These are phyloP conservation scores for Erynnis tages DNA, from an alignment of 2,888 invertebrate species.

Conservation along the genomic window DNA sequence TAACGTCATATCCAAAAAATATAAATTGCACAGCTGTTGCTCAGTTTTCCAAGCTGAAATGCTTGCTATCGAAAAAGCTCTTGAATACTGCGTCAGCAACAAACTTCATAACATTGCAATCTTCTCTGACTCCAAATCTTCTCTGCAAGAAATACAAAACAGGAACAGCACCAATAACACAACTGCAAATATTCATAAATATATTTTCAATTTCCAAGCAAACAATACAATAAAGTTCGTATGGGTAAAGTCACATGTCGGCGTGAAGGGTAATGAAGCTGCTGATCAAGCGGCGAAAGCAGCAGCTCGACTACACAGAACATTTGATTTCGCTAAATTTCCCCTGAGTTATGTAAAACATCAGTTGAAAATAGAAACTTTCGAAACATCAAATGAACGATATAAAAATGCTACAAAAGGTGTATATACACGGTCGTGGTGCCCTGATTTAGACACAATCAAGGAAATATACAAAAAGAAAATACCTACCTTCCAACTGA, in stretches of 20 bases:
- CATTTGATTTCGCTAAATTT: neutral
- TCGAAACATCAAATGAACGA: neutral
- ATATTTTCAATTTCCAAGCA: neutral
- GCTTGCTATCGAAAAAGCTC: neutral
- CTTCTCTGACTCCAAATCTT: neutral
- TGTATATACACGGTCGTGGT: neutral
- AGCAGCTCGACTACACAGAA: conserved; percentile 12
- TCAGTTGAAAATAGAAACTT: neutral
- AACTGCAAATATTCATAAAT: neutral
- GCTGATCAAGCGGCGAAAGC: conserved; percentile 3
- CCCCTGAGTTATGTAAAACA: conserved; percentile 24
- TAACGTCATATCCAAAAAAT: neutral
- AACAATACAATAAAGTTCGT: neutral
- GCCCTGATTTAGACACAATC: neutral
- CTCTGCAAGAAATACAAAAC: neutral
- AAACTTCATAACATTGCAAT: neutral
- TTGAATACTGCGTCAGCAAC: neutral
- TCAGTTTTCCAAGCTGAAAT: neutral
- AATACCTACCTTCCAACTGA: conserved; percentile 13
- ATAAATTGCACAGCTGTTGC: neutral
- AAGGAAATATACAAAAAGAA: neutral
- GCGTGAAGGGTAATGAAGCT: neutral
- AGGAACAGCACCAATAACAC: neutral
- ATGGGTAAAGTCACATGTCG: neutral
- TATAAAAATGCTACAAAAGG: neutral